Evolutionary conservation across 2,888 invertebrate genomes (phyloP).

Genomic region (Andrena flavipes): DNA sequence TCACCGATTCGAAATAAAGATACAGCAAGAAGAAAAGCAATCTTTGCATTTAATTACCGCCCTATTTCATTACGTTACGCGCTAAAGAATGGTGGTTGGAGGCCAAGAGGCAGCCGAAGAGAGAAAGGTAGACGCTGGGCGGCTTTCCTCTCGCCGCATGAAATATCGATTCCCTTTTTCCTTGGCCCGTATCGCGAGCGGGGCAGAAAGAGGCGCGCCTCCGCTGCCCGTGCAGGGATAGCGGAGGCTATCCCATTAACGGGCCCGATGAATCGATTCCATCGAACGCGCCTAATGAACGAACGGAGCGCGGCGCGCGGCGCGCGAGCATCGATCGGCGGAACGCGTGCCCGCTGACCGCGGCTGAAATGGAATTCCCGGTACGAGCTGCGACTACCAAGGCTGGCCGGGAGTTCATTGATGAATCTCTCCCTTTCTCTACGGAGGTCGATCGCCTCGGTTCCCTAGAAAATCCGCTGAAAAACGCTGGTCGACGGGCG

Average conservation of each 20-base stretch:
- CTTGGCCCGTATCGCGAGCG: slow-evolving; percentile 17
- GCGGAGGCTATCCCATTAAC: slow-evolving; percentile 56
- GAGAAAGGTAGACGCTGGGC: not conserved
- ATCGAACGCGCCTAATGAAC: slow-evolving; percentile 42
- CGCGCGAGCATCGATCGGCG: slow-evolving; percentile 29
- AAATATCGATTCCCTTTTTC: slow-evolving; percentile 31
- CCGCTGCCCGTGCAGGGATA: slow-evolving; percentile 11
- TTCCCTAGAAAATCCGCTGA: slow-evolving; percentile 53
- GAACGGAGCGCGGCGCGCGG: not conserved
- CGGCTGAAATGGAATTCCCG: slow-evolving; percentile 56
- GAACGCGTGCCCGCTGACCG: slow-evolving; percentile 17
- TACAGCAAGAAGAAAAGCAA: no score
- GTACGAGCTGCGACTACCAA: slow-evolving; percentile 44
- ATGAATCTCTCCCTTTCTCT: slow-evolving; percentile 56
- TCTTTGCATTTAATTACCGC: not conserved
- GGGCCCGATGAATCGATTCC: slow-evolving; percentile 63
- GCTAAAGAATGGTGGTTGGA: not conserved
- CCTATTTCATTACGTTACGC: not conserved
- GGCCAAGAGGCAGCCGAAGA: not conserved
- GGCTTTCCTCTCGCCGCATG: slow-evolving; percentile 13
- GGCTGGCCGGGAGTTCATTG: slow-evolving; percentile 59
- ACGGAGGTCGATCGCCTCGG: slow-evolving; percentile 58
- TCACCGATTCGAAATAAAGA: no score
- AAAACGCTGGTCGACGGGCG: slow-evolving; percentile 24
- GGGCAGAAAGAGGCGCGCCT: slow-evolving; percentile 16